A percentile compares a stretch with the other conserved stretches of the same genome.
phyloP scores from a whole-genome alignment of 2,797 vertebrate genomes.

The Syngnathus rostellatus region DNA sequence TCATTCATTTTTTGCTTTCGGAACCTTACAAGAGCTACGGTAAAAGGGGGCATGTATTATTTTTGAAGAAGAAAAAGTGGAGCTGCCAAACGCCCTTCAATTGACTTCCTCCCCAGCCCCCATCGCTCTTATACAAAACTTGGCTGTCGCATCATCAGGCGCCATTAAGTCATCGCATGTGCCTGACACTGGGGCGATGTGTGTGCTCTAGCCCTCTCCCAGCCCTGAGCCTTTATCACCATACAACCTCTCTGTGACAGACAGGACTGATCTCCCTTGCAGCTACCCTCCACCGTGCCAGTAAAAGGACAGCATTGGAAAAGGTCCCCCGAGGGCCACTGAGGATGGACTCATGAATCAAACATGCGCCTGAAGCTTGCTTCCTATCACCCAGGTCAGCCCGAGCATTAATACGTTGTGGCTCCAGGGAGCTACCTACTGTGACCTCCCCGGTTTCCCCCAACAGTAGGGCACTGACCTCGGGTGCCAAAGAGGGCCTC shows the following conservation, averaged over 20 bases:
- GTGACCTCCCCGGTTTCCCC: constrained; percentile 66
- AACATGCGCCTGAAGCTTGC: constrained; percentile 68
- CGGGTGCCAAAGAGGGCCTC: constrained; percentile 57
- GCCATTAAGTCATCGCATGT: constrained; percentile 63
- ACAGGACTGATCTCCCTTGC: constrained; percentile 66
- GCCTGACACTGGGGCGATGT: constrained; percentile 49
- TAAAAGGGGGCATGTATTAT: background rate
- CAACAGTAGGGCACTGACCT: constrained; percentile 65
- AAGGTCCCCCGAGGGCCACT: constrained; percentile 62
- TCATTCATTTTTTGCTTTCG: constrained; percentile 11
- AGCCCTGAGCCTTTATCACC: constrained; percentile 58
- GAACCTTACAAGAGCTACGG: background rate
- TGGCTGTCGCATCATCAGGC: constrained; percentile 53
- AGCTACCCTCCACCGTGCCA: constrained; percentile 62
- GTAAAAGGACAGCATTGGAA: constrained; percentile 67
- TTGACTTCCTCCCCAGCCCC: constrained; percentile 30
- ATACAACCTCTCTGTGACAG: constrained; percentile 62
- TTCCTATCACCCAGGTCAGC: constrained; percentile 69
- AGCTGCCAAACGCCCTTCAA: constrained; percentile 45
- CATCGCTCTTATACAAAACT: constrained; percentile 57
- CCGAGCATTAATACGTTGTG: constrained; percentile 67
- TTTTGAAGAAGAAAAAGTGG: background rate
- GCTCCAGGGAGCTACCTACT: constrained; percentile 67
- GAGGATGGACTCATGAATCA: constrained; percentile 74
- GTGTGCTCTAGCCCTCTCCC: constrained; percentile 52